Conservation (phyloP, 2,797 vertebrate species). For the Sebastes variabilis region DNA sequence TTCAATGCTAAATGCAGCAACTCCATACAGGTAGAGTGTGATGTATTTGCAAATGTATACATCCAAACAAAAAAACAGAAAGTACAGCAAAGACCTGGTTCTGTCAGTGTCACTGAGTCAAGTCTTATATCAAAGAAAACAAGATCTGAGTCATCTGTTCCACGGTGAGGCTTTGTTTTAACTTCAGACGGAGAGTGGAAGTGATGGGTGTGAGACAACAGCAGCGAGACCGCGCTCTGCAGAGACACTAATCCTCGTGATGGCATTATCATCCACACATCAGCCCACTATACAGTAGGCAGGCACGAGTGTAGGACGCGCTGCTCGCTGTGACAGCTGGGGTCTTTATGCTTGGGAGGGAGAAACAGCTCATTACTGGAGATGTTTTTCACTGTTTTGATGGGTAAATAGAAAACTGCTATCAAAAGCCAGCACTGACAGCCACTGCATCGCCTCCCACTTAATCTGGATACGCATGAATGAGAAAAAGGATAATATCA, state of each 20-base stretch:
- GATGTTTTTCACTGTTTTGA: slow-evolving; percentile 73
- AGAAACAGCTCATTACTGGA: slow-evolving; percentile 72
- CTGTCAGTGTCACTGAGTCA: slow-evolving; percentile 70
- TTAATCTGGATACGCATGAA: slow-evolving; percentile 73
- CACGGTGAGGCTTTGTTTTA: slow-evolving; percentile 60
- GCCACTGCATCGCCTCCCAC: slow-evolving; percentile 55
- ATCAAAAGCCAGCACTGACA: slow-evolving; percentile 68
- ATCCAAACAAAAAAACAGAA: slow-evolving; percentile 15
- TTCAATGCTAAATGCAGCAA: not conserved
- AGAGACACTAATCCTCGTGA: slow-evolving; percentile 70
- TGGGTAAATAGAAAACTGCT: slow-evolving; percentile 71
- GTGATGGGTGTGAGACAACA: slow-evolving; percentile 65
- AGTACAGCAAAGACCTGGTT: slow-evolving; percentile 56
- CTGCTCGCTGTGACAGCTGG: slow-evolving; percentile 64
- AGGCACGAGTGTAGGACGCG: slow-evolving; percentile 50
- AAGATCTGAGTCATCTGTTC: slow-evolving; percentile 65
- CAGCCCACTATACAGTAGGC: slow-evolving; percentile 61
- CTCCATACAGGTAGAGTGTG: not conserved
- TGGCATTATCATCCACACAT: slow-evolving; percentile 73
- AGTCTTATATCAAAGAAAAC: slow-evolving; percentile 66
- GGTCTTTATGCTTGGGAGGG: slow-evolving; percentile 66
- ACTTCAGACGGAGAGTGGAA: slow-evolving; percentile 60
- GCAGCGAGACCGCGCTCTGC: slow-evolving; percentile 48
- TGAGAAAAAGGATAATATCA: slow-evolving; percentile 70
- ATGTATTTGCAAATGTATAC: not conserved